Evolutionary conservation across 2,797 vertebrate genomes (phyloP), one percentile per base, ranked within the genome.

Genomic region (Sebastiscus tertius): DNA sequence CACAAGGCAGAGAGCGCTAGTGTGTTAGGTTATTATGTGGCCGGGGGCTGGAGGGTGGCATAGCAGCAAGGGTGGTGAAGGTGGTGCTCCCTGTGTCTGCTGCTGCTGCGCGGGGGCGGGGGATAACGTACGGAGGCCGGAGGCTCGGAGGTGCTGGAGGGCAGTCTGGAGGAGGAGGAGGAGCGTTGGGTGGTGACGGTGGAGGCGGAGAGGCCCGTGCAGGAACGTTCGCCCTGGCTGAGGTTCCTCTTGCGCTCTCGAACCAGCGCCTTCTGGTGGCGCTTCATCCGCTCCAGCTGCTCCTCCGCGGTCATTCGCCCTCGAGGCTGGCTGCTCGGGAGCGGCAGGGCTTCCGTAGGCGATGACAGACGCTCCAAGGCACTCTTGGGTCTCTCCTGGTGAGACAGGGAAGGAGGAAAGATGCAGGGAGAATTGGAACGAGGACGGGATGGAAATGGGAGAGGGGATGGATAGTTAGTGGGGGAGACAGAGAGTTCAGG

Each of bases 251-350:
- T 97, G 86, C 98, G 98, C 69, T 99, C 97, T 1, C 97, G 97
- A 65, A 98, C 97, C 71, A 99, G 92, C 20, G 97, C 97, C 93
- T 96, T 98, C 96, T 99, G 98, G 94, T 98, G 97, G 58, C 96
- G 96, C 91, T 99, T 99, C 98, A 99, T 99, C 87, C 98, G 96
- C 89, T 99, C 96, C 31, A 99, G 96, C 85, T 99, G 98, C 92
- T 99, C 98, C 91, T 99, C 98, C 0, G 97, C 98, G 0, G 97
- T 99, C 98, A 99, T 99, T 83, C 95, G 96, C 83, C 96, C 96
- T 69, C 96, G 96, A 70, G 95, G 89, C 78, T 94, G 96, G 85
- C 29, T 33, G 55, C 72, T 94, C 80, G 85, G 93, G 90, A 91
- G 81, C 75, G 73, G 89, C 12, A 27, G 87, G 94, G 92, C 78